A percentile compares a stretch with the other conserved stretches of the same genome.
phyloP scores from a whole-genome alignment of 2,797 vertebrate genomes.

The Pseudochirops cupreus region DNA sequence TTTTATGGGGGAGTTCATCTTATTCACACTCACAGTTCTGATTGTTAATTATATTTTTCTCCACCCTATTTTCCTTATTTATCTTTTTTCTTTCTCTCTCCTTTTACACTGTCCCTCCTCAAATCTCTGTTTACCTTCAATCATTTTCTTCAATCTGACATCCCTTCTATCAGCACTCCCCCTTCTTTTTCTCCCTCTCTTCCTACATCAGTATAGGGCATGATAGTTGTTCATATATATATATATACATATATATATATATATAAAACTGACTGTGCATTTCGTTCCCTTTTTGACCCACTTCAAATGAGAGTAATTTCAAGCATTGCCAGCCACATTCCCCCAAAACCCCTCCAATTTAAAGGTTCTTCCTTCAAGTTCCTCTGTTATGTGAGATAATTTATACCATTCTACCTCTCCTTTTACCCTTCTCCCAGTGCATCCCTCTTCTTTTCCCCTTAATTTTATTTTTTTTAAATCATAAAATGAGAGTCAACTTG shows the following conservation, averaged over 20 bases:
- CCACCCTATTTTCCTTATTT: not conserved
- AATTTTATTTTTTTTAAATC: not conserved
- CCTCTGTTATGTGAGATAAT: not conserved
- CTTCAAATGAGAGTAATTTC: not conserved
- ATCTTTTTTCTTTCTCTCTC: not conserved
- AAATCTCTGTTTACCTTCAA: not conserved
- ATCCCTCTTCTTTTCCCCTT: no score
- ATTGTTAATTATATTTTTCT: not conserved
- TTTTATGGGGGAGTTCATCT: not conserved
- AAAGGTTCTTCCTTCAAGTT: not conserved
- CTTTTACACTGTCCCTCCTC: not conserved
- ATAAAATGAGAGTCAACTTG: not conserved
- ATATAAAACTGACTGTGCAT: no score
- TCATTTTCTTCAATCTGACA: not conserved
- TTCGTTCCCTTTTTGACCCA: not conserved
- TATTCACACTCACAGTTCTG: not conserved
- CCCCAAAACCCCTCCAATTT: not conserved
- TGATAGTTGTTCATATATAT: not conserved
- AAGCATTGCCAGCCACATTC: not conserved
- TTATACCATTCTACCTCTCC: not conserved
- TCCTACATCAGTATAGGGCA: not conserved
- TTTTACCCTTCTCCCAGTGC: no score
- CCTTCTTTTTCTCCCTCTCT: not conserved
- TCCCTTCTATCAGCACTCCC: not conserved
- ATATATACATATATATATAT: no score